Percentiles rank a stretch among this genome's conserved stretches.
Evolutionary conservation across 2,888 invertebrate genomes (phyloP).

Genomic region (Schrankia costaestrigalis): DNA sequence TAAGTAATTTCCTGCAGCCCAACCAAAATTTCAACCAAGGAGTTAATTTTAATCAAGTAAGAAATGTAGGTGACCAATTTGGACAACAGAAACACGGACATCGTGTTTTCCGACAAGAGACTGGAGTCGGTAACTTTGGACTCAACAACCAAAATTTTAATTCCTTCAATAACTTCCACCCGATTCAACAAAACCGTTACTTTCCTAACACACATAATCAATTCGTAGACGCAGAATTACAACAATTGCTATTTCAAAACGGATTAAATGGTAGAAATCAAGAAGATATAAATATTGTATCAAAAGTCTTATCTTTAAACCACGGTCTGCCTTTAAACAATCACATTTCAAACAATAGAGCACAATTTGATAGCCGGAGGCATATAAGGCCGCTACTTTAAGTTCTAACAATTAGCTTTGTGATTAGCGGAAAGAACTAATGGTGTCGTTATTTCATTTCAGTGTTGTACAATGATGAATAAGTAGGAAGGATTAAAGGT

Average conservation of each 20-base stretch:
- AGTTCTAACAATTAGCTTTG: conserved; percentile 3
- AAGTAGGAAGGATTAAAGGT: too few relatives aligned
- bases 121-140: conserved; percentile 83
- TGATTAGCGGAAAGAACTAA: too few relatives aligned
- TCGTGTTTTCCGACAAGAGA: conserved; percentile 80
- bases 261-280: conserved; percentile 83
- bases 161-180: conserved; percentile 60
- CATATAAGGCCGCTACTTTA: conserved; percentile 47
- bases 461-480: too few relatives aligned
- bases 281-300: conserved; percentile 90
- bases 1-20: conserved; percentile 64
- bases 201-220: conserved; percentile 62
- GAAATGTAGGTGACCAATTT: conserved; percentile 47
- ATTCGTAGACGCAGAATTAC: conserved; percentile 79
- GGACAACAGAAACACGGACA: conserved; percentile 59
- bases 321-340: conserved; percentile 83
- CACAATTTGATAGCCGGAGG: conserved; percentile 67
- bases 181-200: conserved; percentile 52
- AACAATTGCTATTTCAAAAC: conserved; percentile 83
- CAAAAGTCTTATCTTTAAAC: conserved; percentile 89
- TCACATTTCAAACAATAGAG: conserved; percentile 62
- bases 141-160: conserved; percentile 70
- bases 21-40: conserved; percentile 55
- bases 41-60: conserved; percentile 55
- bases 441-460: too few relatives aligned